Base-by-base conservation (phyloP, 2,888 invertebrate species). In the Stenoptilia bipunctidactyla region DNA sequence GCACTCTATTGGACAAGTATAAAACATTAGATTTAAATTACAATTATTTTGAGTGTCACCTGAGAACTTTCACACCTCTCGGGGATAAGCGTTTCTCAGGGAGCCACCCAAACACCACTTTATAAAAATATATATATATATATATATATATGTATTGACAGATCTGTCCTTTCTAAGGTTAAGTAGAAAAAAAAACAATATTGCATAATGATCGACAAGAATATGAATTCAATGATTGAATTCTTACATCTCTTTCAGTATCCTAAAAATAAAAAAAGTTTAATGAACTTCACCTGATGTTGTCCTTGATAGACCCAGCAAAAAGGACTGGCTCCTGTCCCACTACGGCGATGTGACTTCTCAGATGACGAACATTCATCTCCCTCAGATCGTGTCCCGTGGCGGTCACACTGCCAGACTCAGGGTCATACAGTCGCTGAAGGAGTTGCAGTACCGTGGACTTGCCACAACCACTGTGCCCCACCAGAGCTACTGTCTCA, bases 171-270 rank as follows among this genome's bases (percentile, higher is more conserved):
- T n/a, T n/a, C n/a, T n/a, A n/a, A n/a, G n/a, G n/a, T n/a, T n/a
- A n/a, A n/a, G n/a, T n/a, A n/a, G n/a, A 25, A 25, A 25, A 25
- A 5, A 9, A 25, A 25, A 5, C 25, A 25, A 25, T 25, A 25
- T 25, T 25, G 9, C 25, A 25, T n/a, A n/a, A n/a, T n/a, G n/a
- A n/a, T n/a, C n/a, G n/a, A n/a, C n/a, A n/a, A n/a, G n/a, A n/a
- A n/a, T n/a, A n/a, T n/a, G n/a, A n/a, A n/a, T n/a, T n/a, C n/a
- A n/a, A n/a, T n/a, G n/a, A 37, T 40, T 40, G 12, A 10, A 30
- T 13, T 39, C 37, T 33, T 30, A 36, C 25, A 13, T 27, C 9
- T 35, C 25, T 15, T n/a, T n/a, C n/a, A n/a, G n/a, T n/a, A n/a
- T n/a, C n/a, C n/a, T n/a, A n/a, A n/a, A n/a, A n/a, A n/a, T n/a